These are phyloP conservation scores for Pampus argenteus DNA, from an alignment of 2,797 vertebrate species.

Conservation along the genomic window DNA sequence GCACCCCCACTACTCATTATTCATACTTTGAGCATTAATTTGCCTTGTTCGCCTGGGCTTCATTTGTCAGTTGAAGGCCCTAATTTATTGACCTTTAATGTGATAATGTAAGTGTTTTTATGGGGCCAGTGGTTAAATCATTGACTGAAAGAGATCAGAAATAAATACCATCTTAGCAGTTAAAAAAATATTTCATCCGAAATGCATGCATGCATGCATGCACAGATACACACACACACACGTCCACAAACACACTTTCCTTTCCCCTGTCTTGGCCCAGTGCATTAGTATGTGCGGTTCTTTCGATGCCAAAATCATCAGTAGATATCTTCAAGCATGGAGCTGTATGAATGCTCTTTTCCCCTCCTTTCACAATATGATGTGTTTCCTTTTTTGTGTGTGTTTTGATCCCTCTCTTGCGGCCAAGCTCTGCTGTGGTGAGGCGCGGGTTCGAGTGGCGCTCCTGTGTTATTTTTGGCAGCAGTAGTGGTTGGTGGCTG, in stretches of 20 bases:
- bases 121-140: slow-evolving; percentile 67
- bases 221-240: slow-evolving; percentile 49
- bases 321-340: slow-evolving; percentile 84
- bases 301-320: slow-evolving; percentile 84
- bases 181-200: slow-evolving; percentile 65
- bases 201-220: slow-evolving; percentile 45
- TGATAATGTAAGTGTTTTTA: slow-evolving; percentile 68
- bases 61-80: slow-evolving; percentile 47
- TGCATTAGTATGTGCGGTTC: slow-evolving; percentile 77
- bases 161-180: slow-evolving; percentile 62
- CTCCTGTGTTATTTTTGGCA: slow-evolving; percentile 91
- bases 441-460: slow-evolving; percentile 87
- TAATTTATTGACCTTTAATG: slow-evolving; percentile 76
- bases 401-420: slow-evolving; percentile 89
- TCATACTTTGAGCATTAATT: slow-evolving; percentile 61
- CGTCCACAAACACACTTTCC: slow-evolving; percentile 67
- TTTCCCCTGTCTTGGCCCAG: slow-evolving; percentile 65
- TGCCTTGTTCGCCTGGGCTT: slow-evolving; percentile 40
- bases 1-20: slow-evolving; percentile 44
- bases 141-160: slow-evolving; percentile 70
- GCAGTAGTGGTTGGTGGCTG: slow-evolving; percentile 88
- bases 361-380: slow-evolving; percentile 84
- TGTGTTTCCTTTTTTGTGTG: slow-evolving; percentile 91
- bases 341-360: slow-evolving; percentile 80
- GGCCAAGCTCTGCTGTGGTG: slow-evolving; percentile 82